Conservation (phyloP, 1,140 invertebrate species). For the Dysdera silvatica region DNA sequence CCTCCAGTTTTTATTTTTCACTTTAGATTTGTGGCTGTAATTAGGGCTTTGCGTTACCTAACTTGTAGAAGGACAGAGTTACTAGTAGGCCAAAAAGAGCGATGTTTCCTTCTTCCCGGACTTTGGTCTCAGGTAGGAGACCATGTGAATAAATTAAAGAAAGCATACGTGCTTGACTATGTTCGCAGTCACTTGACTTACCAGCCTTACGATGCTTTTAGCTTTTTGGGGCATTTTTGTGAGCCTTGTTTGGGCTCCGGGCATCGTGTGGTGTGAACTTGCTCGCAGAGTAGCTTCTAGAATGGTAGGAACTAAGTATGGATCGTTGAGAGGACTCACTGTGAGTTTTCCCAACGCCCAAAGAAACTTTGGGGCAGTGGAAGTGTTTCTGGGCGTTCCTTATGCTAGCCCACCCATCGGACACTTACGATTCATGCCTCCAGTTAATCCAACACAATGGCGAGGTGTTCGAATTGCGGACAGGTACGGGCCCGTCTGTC, state of each 20-base stretch:
- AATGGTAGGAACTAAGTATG: conserved; percentile 78
- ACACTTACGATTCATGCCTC: conserved; percentile 58
- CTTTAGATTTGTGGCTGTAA: no score
- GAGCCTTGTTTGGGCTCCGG: neutral
- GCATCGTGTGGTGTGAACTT: neutral
- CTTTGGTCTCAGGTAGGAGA: no score
- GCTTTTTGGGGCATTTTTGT: neutral
- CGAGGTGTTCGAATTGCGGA: conserved; percentile 63
- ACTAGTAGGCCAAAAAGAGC: no score
- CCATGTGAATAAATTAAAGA: no score
- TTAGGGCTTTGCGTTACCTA: no score
- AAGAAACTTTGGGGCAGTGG: conserved; percentile 44
- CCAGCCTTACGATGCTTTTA: neutral
- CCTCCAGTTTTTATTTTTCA: no score
- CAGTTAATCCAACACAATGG: conserved; percentile 59
- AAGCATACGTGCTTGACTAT: neutral
- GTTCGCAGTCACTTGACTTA: neutral
- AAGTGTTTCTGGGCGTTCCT: conserved; percentile 57
- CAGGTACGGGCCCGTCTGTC: conserved; percentile 65
- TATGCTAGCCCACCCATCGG: conserved; percentile 68
- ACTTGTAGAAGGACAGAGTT: no score
- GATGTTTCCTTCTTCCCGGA: no score
- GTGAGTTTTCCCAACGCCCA: conserved; percentile 48
- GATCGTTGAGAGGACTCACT: conserved; percentile 75
- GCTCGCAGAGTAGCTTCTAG: conserved; percentile 45